A percentile compares a stretch with the other conserved stretches of the same genome.
These are phyloP conservation scores for Mantis religiosa DNA, from an alignment of 2,888 invertebrate genomes.

Conservation along the genomic window DNA sequence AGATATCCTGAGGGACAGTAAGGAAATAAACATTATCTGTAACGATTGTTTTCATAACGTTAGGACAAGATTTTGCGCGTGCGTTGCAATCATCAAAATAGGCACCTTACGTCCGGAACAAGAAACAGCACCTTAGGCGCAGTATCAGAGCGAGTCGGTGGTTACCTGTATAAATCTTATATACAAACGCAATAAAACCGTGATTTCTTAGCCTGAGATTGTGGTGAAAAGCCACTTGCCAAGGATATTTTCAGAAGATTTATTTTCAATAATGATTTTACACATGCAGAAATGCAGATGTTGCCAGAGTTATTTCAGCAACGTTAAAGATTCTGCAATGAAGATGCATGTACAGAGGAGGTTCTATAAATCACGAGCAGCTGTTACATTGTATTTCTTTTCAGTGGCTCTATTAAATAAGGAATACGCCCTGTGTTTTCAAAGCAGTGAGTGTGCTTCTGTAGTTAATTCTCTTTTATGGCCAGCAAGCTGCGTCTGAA, in stretches of 20 bases:
- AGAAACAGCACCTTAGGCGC: neutral
- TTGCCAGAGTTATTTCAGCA: neutral
- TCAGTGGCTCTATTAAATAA: neutral
- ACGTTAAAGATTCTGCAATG: neutral
- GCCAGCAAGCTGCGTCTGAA: no score
- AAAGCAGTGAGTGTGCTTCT: no score
- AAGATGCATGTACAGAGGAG: neutral
- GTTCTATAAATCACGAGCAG: neutral
- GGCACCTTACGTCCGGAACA: neutral
- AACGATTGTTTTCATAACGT: neutral
- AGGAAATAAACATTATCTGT: neutral
- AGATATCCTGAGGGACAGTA: neutral
- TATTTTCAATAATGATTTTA: neutral
- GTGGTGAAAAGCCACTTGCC: neutral
- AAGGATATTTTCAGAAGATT: neutral
- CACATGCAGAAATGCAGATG: neutral
- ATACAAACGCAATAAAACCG: neutral
- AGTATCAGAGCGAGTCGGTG: neutral
- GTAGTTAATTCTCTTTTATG: no score
- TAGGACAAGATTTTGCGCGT: neutral
- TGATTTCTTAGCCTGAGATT: neutral
- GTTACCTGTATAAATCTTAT: neutral
- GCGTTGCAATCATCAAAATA: neutral
- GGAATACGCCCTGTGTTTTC: neutral
- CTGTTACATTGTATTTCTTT: neutral